A percentile compares a stretch with the other conserved stretches of the same genome.
Conservation (phyloP, 2,888 invertebrate genomes). For the Agonopterix alstromeriana region DNA sequence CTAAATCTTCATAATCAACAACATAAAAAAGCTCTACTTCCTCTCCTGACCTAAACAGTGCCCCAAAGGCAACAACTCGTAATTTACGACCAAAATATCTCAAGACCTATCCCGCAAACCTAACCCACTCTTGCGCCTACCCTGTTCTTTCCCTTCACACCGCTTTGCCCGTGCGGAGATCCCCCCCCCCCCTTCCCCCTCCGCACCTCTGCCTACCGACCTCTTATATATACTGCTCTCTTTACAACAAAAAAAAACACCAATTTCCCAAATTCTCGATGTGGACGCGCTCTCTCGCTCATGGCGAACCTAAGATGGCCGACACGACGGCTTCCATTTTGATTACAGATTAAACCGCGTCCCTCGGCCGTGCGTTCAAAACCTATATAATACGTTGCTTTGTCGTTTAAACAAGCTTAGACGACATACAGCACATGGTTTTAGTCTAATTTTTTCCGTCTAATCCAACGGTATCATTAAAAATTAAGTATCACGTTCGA, state of each 20-base stretch:
- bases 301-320: conserved; percentile 72
- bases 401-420: conserved; percentile 45
- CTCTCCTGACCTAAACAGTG: too few species aligned
- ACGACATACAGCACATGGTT: conserved; percentile 68
- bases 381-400: conserved; percentile 59
- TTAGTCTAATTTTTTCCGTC: conserved; percentile 70
- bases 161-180: conserved; percentile 69
- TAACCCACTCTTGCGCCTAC: conserved; percentile 27
- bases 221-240: conserved; percentile 76
- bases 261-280: conserved; percentile 75
- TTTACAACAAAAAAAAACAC: conserved; percentile 74
- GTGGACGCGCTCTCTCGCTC: conserved; percentile 70
- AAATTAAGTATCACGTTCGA: background rate
- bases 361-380: conserved; percentile 55
- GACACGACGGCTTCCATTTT: conserved; percentile 68
- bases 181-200: conserved; percentile 48
- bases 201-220: conserved; percentile 65
- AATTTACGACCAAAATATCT: conserved; percentile 22
- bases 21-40: too few species aligned
- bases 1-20: too few species aligned
- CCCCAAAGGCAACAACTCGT: background rate
- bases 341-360: conserved; percentile 71
- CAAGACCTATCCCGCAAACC: conserved; percentile 34
- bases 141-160: conserved; percentile 73
- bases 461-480: conserved; percentile 48